These are phyloP conservation scores for Octopus sinensis DNA, from an alignment of 1,140 invertebrate species.

Conservation along the genomic window DNA sequence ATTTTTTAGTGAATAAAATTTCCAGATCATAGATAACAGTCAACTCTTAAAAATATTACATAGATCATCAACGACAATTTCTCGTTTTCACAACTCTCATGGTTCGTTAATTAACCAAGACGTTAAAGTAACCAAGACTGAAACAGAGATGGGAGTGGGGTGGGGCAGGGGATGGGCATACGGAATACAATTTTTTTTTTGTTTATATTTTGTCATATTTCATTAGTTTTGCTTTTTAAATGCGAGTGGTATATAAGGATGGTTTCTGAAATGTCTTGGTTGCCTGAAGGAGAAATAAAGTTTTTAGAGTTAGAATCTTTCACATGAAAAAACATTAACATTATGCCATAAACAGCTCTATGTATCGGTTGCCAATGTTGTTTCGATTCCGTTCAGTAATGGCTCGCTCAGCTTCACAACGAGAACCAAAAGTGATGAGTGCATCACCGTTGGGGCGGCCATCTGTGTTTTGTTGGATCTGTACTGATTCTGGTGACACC, in stretches of 20 bases:
- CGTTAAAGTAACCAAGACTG: too few relatives aligned
- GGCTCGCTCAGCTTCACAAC: constrained; percentile 64
- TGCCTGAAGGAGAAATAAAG: too few relatives aligned
- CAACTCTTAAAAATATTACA: too few relatives aligned
- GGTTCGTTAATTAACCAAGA: too few relatives aligned
- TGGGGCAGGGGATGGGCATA: background rate
- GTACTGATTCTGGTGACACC: constrained; percentile 60
- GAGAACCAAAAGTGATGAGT: constrained; percentile 60
- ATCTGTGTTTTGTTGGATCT: constrained; percentile 59
- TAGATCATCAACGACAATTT: too few relatives aligned
- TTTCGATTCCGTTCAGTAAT: constrained; percentile 61
- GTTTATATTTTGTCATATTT: background rate
- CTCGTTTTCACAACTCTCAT: too few relatives aligned
- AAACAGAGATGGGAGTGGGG: background rate
- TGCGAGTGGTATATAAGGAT: background rate
- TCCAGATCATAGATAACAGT: too few relatives aligned
- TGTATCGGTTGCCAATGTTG: constrained; percentile 63
- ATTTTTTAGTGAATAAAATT: too few relatives aligned
- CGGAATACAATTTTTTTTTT: background rate
- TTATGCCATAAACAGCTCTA: constrained; percentile 59
- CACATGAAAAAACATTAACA: background rate
- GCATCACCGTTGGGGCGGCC: constrained; percentile 62
- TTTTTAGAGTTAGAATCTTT: background rate
- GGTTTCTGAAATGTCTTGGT: too few relatives aligned
- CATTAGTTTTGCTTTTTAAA: background rate